Percentiles rank a stretch among this genome's conserved stretches.
phyloP scores from a whole-genome alignment of 2,888 invertebrate species.

The Brachynemurus nebulosus region DNA sequence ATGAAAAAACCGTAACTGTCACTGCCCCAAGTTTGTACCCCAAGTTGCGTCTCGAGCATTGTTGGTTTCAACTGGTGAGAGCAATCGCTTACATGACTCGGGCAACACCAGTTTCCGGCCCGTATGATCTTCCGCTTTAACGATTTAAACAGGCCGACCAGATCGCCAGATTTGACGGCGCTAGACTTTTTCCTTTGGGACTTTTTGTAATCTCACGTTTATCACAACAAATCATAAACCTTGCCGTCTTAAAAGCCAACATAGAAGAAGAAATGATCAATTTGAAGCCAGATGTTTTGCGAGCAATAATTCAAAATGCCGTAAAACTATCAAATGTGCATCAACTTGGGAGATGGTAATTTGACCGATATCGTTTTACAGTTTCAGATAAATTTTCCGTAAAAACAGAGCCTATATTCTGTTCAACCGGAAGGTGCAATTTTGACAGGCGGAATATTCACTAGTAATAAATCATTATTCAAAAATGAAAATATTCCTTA shows the following conservation, averaged over 20 bases:
- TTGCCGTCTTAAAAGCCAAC: neutral
- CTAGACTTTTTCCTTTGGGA: neutral
- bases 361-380: neutral
- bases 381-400: too few species aligned
- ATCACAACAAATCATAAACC: neutral
- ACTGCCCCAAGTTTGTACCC: too few species aligned
- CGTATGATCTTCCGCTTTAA: neutral
- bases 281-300: neutral
- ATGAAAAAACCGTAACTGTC: neutral
- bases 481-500: too few species aligned
- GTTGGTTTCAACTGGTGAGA: neutral
- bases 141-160: neutral
- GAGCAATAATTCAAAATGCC: neutral
- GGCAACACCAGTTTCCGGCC: neutral
- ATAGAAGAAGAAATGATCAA: neutral
- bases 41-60: too few species aligned
- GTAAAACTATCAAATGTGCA: neutral
- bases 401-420: too few species aligned
- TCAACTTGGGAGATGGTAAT: neutral
- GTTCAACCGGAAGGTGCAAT: too few species aligned
- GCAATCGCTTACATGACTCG: neutral
- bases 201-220: neutral
- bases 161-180: neutral
- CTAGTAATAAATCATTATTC: too few species aligned
- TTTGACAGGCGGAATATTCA: too few species aligned